These are phyloP conservation scores for Solenopsis invicta DNA, from an alignment of 1,140 invertebrate species.

Conservation along the genomic window DNA sequence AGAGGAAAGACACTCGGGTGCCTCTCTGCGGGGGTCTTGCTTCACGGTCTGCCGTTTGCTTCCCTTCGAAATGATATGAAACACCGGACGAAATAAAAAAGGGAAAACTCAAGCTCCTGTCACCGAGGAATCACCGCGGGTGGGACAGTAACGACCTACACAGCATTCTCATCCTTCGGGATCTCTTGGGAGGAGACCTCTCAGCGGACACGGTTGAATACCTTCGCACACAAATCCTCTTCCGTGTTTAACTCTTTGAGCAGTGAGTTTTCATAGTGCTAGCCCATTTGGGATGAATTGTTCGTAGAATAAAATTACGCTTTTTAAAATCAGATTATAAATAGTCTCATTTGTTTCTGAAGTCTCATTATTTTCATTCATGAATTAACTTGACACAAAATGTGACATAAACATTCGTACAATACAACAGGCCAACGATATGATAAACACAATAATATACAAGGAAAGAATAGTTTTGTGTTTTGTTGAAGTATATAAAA, in stretches of 20 bases:
- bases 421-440: no score
- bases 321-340: neutral
- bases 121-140: conserved; percentile 76
- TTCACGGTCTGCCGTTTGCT: conserved; percentile 54
- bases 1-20: conserved; percentile 44
- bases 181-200: conserved; percentile 26
- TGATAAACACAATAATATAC: no score
- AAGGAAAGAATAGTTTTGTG: no score
- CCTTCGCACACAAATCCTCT: conserved; percentile 30
- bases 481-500: no score
- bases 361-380: neutral
- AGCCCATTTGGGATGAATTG: neutral
- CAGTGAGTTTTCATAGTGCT: neutral
- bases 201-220: conserved; percentile 21
- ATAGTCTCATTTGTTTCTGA: no score
- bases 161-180: conserved; percentile 2
- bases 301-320: neutral
- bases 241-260: conserved; percentile 53
- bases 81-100: conserved; percentile 62
- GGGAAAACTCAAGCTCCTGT: conserved; percentile 70
- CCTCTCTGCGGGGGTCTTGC: conserved; percentile 74
- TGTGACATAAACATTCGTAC: neutral
- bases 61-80: conserved; percentile 65
- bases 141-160: conserved; percentile 57
- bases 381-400: neutral